Percentiles rank a stretch among this genome's conserved stretches.
Evolutionary conservation across 2,797 vertebrate genomes (phyloP).

Genomic region (Lycodopsis pacificus): DNA sequence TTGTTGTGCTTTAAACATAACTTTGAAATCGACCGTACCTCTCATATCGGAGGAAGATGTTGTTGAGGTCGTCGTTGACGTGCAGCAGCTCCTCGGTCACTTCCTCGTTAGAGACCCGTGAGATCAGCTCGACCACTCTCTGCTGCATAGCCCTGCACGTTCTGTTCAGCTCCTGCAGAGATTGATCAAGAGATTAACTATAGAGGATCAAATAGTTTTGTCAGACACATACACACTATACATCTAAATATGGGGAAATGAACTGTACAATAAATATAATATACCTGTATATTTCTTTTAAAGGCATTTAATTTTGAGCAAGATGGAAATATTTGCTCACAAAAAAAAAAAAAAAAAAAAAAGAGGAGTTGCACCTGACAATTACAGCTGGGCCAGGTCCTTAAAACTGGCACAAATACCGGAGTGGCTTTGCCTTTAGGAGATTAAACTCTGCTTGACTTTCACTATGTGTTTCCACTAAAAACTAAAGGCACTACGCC

Average conservation of each 20-base stretch:
- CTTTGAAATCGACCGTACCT: slow-evolving; percentile 77
- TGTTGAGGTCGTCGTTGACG: slow-evolving; percentile 96
- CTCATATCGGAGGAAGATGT: slow-evolving; percentile 95
- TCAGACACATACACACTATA: neutral
- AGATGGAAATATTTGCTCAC: slow-evolving; percentile 5
- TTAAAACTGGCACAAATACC: slow-evolving; percentile 53
- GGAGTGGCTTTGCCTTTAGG: slow-evolving; percentile 49
- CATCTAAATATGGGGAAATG: neutral
- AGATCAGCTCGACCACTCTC: slow-evolving; percentile 94
- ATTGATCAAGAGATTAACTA: neutral
- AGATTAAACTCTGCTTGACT: slow-evolving; percentile 55
- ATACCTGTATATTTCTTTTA: neutral
- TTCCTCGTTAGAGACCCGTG: slow-evolving; percentile 93
- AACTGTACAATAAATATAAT: neutral
- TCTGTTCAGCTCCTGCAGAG: slow-evolving; percentile 90
- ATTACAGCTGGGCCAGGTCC: slow-evolving; percentile 31
- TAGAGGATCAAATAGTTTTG: neutral
- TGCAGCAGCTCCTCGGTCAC: slow-evolving; percentile 95
- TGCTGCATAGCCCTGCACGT: slow-evolving; percentile 97
- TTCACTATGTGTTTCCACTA: slow-evolving; percentile 15
- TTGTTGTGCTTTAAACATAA: neutral
- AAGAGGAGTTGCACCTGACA: neutral
- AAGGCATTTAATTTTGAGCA: neutral
- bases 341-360: neutral
- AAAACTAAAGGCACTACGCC: slow-evolving; percentile 60